These are phyloP conservation scores for Channallabes apus DNA, from an alignment of 2,797 vertebrate genomes.

Conservation along the genomic window DNA sequence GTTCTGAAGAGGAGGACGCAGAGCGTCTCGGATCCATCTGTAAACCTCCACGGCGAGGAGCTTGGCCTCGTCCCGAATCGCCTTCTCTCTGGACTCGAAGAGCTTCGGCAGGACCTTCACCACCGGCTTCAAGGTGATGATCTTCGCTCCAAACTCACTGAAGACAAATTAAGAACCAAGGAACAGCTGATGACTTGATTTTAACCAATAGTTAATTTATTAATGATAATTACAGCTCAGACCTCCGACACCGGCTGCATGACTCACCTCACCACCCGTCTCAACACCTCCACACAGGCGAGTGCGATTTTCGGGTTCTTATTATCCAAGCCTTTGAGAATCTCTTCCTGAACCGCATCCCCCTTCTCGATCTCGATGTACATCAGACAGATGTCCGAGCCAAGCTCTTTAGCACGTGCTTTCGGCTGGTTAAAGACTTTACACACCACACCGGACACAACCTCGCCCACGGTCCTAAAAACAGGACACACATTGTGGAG, in stretches of 20 bases:
- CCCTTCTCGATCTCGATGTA: slow-evolving; percentile 94
- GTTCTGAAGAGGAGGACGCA: slow-evolving; percentile 87
- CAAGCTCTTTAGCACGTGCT: slow-evolving; percentile 92
- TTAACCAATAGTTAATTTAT: no score
- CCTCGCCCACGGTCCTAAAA: slow-evolving; percentile 89
- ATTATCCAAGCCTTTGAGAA: slow-evolving; percentile 93
- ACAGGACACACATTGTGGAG: neutral
- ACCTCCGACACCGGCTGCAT: no score
- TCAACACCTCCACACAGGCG: slow-evolving; percentile 86
- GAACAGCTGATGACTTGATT: neutral
- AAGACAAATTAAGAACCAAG: slow-evolving; percentile 7
- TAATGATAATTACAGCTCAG: no score
- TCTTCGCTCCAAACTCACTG: slow-evolving; percentile 98
- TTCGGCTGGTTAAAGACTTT: slow-evolving; percentile 99
- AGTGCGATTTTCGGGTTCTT: slow-evolving; percentile 97
- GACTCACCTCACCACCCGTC: slow-evolving; percentile 88
- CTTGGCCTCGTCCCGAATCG: slow-evolving; percentile 94
- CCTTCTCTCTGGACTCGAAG: slow-evolving; percentile 97
- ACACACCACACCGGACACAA: slow-evolving; percentile 92
- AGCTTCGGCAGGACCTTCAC: slow-evolving; percentile 95
- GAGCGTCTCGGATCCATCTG: slow-evolving; percentile 93
- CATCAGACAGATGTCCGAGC: slow-evolving; percentile 91
- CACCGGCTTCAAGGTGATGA: slow-evolving; percentile 90
- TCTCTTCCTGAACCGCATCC: slow-evolving; percentile 91
- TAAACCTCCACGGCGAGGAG: slow-evolving; percentile 92